Base-by-base conservation (phyloP, 2,888 invertebrate species). In the Calliopum simillimum region DNA sequence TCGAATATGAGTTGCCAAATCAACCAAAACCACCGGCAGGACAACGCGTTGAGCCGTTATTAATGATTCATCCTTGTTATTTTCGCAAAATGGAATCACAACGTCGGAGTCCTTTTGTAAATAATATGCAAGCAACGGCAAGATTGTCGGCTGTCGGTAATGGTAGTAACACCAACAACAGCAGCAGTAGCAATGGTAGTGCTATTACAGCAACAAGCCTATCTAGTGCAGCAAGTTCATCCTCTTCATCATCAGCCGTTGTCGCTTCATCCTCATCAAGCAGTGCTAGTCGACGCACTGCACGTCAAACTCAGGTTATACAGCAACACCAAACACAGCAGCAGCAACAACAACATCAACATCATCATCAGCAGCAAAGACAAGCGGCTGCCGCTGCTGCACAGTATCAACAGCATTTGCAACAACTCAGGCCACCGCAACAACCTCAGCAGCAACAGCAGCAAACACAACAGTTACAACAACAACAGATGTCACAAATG, bases 11-110 rank as follows among this genome's bases (percentile, higher is more conserved):
- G 89, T 89, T 95, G 86, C 94, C 94, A 82, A 94, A 94, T 86
- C 93, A 94, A 88, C 94, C 94, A 79, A 94, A 94, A 88, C 94
- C 94, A 79, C 94, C 94, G 79, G 93, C 92, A 84, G 94, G 94
- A 76, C 92, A 91, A 85, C 89, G 93, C 84, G 91, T 92, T 83
- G 94, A 94, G 86, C 94, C 94, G 68, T 89, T 95, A 83, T 90
- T 95, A 81, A 95, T 95, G 94, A 95, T 95, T 85, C 95, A 94
- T 88, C 95, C 94, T 64, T 94, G 94, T 83, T 94, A 94, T 87
- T 95, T 95, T 88, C 90, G 94, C 79, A 92, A 94, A 87, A 94
- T 94, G 88, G 94, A 94, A 85, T 92, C 92, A 81, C 92, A 94
- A 85, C 89, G 93, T 78, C 90, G 94, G 73, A 93, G 93, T 84